These are phyloP conservation scores for Dipus sagitta DNA, from an alignment of 2,797 vertebrate species.

Conservation along the genomic window DNA sequence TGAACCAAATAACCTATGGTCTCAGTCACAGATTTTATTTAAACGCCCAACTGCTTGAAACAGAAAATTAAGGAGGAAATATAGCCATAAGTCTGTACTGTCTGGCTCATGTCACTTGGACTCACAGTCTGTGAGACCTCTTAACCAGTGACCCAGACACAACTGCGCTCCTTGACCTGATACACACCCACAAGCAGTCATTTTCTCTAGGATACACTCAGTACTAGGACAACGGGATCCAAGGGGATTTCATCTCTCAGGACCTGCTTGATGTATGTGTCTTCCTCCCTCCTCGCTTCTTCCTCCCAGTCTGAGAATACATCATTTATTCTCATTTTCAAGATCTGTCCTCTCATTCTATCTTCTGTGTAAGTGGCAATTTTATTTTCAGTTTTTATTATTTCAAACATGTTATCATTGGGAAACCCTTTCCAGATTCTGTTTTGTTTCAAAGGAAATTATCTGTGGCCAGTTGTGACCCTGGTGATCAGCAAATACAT, in stretches of 20 bases:
- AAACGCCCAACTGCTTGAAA: background rate
- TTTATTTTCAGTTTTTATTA: constrained; percentile 16
- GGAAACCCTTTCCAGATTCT: constrained; percentile 24
- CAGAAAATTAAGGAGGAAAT: background rate
- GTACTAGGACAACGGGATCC: background rate
- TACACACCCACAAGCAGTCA: background rate
- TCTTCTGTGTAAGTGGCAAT: background rate
- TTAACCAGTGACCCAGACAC: background rate
- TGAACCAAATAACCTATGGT: background rate
- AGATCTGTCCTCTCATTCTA: background rate
- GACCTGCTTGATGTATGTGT: background rate
- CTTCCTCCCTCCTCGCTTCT: too few relatives aligned
- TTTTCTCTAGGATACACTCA: background rate
- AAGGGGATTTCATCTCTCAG: background rate
- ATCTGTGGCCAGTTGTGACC: background rate
- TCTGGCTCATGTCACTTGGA: too few relatives aligned
- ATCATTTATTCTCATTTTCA: constrained; percentile 17
- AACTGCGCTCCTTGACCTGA: background rate
- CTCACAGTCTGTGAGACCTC: background rate
- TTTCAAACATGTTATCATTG: background rate
- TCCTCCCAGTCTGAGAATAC: background rate
- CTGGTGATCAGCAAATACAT: background rate
- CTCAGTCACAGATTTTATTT: background rate
- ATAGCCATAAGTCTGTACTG: background rate
- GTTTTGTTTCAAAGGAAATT: constrained; percentile 38